Base-by-base conservation (phyloP, 2,888 invertebrate species). In the Scaptomyza cyrtandrae region DNA sequence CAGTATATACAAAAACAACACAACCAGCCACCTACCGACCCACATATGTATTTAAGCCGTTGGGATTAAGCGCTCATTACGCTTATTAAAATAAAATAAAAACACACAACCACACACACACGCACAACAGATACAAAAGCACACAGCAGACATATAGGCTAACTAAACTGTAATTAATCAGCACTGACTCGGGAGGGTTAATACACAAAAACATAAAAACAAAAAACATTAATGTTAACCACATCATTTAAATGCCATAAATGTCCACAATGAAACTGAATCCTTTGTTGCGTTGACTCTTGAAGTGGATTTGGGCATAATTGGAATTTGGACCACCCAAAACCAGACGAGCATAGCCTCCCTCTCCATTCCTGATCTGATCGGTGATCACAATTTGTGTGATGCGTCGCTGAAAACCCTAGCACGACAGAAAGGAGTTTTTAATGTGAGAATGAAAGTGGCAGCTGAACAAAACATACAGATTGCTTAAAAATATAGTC, bases 201-300 rank as follows among this genome's bases (percentile, higher is more conserved):
- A n/a, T 45, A 24, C 10, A 45, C 19, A 39, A 24, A 33, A 9
- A 31, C 31, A 31, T 6, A 50, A 10, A 52, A 27, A 13, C 14
- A 14, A 27, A 13, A 39, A 14, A 2, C 6, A 0, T 24, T 4
- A 24, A 39, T 39, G 37, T 37, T 37, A 39, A 39, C 3, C 5
- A 16, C n/a, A 55, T 19, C 16, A 53, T 59, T 79, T 73, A 82
- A 71, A 78, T 69, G 39, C 83, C 92, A 79, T 92, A 93, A 39
- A 93, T 70, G 50, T 92, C 90, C 11, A 93, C 87, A 14, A 91
- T 54, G 70, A 93, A 93, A 71, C 93, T 91, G 77, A 93, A 91
- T 6, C 92, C 91, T 33, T 92, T 91, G 35, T 91, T 88, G 14
- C 92, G 88, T 68, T 92, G 90, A 24, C 93, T 93, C 74, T 92